Base-by-base conservation (phyloP, 2,888 invertebrate genomes). In the Pachliopta kotzebuea region DNA sequence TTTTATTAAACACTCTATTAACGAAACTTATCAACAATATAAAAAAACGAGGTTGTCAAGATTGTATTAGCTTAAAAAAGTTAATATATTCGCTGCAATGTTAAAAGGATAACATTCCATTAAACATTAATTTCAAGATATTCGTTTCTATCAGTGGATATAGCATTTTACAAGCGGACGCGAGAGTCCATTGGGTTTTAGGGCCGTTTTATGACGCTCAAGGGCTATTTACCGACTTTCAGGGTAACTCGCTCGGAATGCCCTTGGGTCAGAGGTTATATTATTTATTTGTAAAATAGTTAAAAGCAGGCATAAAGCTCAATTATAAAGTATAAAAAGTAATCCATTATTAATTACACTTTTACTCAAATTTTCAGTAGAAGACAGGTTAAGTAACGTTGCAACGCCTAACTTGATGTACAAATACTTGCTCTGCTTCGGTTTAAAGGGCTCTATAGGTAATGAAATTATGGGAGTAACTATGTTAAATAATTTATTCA, bases 181-280 rank as follows among this genome's bases (percentile, higher is more conserved):
- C 42, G 53, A 31, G 26, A 65, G 60, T 65, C 29, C 55, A 61
- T 61, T 54, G 65, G 56, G 56, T 61, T 61, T 45, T 57, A 65
- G 52, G 60, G 53, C 20, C 60, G 18, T 60, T 61, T 65, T 61
- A 61, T 65, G 52, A 42, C 53, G 56, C 60, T 65, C 45, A 53
- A 65, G 37, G 57, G 56, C 63, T 64, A 64, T 64, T 64, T 60
- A 56, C 63, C 17, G 56, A 50, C 52, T 60, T 56, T 21, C 23
- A 26, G 42, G 52, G 64, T 50, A 60, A 29, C 50, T 23, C 62
- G 52, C 52, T 23, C 49, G 56, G 20, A 52, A 56, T 56, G 37
- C 24, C 24, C 42, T 20, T 6, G 29, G 20, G 54, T 60, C 50
- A 21, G 49, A 54, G 56, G 59, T 31, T 18, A 52, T 24, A 56